Percentiles rank a stretch among this genome's conserved stretches.
Conservation (phyloP, 2,113 vertebrate genomes). For the Arvicanthis niloticus region DNA sequence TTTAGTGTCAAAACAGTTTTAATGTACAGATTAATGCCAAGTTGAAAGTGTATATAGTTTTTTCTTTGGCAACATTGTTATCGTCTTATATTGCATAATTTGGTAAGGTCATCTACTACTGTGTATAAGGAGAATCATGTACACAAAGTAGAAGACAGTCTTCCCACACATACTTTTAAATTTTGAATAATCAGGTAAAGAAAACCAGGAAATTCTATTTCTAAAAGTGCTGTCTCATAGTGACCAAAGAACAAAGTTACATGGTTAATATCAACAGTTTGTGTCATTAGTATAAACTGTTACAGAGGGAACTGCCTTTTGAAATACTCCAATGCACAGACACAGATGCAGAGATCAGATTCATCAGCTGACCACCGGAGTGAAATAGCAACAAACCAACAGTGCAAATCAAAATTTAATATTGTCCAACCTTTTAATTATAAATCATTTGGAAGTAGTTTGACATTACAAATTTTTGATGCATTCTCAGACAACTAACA, state of each 20-base stretch:
- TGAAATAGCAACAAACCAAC: not conserved
- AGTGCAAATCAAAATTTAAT: no score
- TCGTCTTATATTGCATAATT: not conserved
- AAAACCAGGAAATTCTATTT: not conserved
- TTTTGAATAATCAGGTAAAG: not conserved
- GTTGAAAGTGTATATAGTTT: not conserved
- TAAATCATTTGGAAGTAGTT: not conserved
- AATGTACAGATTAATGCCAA: not conserved
- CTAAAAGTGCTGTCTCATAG: not conserved
- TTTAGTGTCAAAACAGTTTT: not conserved
- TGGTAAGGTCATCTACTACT: not conserved
- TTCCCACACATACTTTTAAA: not conserved
- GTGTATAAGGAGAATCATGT: not conserved
- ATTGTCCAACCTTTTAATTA: not conserved
- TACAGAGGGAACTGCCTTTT: not conserved
- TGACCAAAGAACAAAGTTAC: not conserved
- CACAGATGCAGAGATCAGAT: not conserved
- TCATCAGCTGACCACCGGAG: not conserved
- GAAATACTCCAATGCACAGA: no score
- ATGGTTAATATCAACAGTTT: not conserved
- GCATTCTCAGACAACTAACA: not conserved
- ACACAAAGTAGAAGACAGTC: not conserved
- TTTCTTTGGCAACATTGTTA: not conserved
- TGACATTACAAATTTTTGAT: not conserved
- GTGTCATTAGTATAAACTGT: no score